Evolutionary conservation across 2,797 vertebrate genomes (phyloP), one percentile per base, ranked within the genome.

Genomic region (Danio albolineatus): DNA sequence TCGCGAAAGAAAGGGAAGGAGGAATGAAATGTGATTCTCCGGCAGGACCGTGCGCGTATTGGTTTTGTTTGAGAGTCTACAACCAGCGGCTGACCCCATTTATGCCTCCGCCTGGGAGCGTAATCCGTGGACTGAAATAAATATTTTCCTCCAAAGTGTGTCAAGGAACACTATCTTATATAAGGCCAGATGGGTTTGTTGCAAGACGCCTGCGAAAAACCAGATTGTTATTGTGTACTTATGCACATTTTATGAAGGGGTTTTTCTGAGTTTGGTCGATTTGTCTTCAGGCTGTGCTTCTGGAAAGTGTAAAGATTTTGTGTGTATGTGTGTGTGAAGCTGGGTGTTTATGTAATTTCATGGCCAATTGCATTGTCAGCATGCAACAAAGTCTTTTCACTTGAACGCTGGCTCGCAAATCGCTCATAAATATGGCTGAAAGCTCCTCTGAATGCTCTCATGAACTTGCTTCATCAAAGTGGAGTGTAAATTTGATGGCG

Each of bases 321-420:
- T 28, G 28, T 28, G 28, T 76, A 44, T 86, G 73, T 78, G 81
- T 59, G 81, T 82, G 83, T 71, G 76, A 83, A 82, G 84, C 86
- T 79, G 73, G 48, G 78, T 72, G 73, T 76, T 86, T 77, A 87
- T 88, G 85, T 85, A 74, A 89, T 90, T 89, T 89, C 82, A 88
- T 77, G 84, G 79, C 82, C 84, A 87, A 82, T 82, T 87, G 87
- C 80, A 41, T 85, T 72, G 84, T 85, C 83, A 79, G 80, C 84
- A 54, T 69, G 75, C 49, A 83, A 21, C 16, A 65, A 71, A 49
- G 78, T 72, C 67, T 65, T 81, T 72, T 73, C 28, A 21, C 59
- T 49, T 46, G 69, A 83, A 82, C 79, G 79, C 48, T 61, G 76
- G 69, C 43, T 78, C 79, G 80, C 60, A 73, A 69, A 62, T 76